Percentiles rank a stretch among this genome's conserved stretches.
These are phyloP conservation scores for Thera obeliscata DNA, from an alignment of 2,888 invertebrate genomes.

Conservation along the genomic window DNA sequence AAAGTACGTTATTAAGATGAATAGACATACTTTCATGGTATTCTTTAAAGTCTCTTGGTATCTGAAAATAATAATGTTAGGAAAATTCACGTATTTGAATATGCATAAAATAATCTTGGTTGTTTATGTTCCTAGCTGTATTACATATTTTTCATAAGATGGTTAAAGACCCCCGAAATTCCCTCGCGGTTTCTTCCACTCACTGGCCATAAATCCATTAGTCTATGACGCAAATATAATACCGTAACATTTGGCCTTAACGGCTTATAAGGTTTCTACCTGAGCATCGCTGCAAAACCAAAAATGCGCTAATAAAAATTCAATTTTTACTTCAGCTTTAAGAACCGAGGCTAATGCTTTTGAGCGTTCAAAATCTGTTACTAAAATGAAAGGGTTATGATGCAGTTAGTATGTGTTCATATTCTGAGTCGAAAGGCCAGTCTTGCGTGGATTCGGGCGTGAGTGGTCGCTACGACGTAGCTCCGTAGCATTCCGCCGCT, in stretches of 20 bases:
- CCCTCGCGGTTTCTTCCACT: background rate
- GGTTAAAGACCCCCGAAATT: background rate
- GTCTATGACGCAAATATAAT: slow-evolving; percentile 42
- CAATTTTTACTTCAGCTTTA: slow-evolving; percentile 35
- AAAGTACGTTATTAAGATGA: too few relatives aligned
- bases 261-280: slow-evolving; percentile 43
- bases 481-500: slow-evolving; percentile 37
- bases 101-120: too few relatives aligned
- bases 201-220: slow-evolving; percentile 38
- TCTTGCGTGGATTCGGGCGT: slow-evolving; percentile 55
- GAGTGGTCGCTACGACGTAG: slow-evolving; percentile 68
- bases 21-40: background rate
- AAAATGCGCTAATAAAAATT: slow-evolving; percentile 39
- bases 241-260: slow-evolving; percentile 42
- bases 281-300: slow-evolving; percentile 32
- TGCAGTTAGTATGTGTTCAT: slow-evolving; percentile 33
- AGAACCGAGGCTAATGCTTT: slow-evolving; percentile 35
- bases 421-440: slow-evolving; percentile 46
- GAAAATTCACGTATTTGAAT: too few relatives aligned
- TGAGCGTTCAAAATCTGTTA: slow-evolving; percentile 41
- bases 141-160: too few relatives aligned
- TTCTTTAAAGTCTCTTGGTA: background rate
- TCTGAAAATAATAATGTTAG: background rate
- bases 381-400: slow-evolving; percentile 52
- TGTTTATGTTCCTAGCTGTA: too few relatives aligned